phyloP scores from a whole-genome alignment of 2,888 invertebrate genomes.

The Tricholauxania praeusta region DNA sequence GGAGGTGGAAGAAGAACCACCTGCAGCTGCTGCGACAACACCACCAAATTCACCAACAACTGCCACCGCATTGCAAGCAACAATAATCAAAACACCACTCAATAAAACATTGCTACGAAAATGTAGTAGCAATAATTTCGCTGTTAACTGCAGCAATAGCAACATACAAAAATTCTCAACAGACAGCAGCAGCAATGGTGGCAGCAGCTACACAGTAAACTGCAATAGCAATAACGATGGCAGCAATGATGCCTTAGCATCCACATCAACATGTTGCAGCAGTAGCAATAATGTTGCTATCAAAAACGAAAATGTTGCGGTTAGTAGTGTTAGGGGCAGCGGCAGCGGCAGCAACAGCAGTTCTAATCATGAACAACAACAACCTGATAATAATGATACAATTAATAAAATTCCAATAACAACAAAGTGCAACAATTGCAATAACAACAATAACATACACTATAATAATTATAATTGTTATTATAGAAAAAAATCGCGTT shows the following conservation, averaged over 20 bases:
- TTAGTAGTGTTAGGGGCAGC: slow-evolving; percentile 4
- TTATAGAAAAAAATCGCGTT: slow-evolving; percentile 67
- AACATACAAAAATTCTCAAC: neutral
- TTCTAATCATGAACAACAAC: neutral
- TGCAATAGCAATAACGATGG: slow-evolving; percentile 26
- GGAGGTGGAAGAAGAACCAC: neutral
- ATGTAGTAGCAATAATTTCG: slow-evolving; percentile 44
- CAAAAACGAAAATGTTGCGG: slow-evolving; percentile 23
- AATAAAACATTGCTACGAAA: slow-evolving; percentile 60
- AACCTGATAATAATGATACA: slow-evolving; percentile 18
- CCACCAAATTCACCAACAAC: slow-evolving; percentile 17
- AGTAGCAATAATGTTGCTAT: slow-evolving; percentile 34
- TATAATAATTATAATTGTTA: slow-evolving; percentile 67
- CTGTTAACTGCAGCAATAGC: neutral
- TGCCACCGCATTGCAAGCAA: slow-evolving; percentile 38
- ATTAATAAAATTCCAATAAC: slow-evolving; percentile 41
- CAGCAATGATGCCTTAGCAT: slow-evolving; percentile 41
- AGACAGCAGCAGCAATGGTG: neutral
- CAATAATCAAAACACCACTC: slow-evolving; percentile 59
- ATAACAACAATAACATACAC: slow-evolving; percentile 64
- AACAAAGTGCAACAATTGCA: slow-evolving; percentile 64
- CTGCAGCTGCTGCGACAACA: slow-evolving; percentile 16
- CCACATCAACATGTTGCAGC: slow-evolving; percentile 47
- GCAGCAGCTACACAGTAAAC: neutral
- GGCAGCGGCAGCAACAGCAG: slow-evolving; percentile 10